phyloP scores from a whole-genome alignment of 2,113 vertebrate genomes.

The Electrona antarctica region DNA sequence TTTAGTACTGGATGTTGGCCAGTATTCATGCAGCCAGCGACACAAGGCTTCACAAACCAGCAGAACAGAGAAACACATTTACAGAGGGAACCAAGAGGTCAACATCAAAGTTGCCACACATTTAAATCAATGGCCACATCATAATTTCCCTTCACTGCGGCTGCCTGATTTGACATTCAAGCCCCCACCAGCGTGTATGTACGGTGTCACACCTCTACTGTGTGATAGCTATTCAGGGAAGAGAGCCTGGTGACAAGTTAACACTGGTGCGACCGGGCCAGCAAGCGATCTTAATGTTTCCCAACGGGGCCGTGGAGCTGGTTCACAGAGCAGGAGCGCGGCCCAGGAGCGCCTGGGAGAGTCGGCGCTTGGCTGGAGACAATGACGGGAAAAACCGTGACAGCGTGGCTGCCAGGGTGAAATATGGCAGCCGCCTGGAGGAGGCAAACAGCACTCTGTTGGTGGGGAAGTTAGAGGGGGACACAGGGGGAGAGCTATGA shows the following conservation, averaged over 20 bases:
- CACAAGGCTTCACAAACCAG: background rate
- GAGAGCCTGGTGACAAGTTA: constrained; percentile 23
- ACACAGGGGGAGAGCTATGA: background rate
- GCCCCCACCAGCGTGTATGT: background rate
- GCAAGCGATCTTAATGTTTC: constrained; percentile 32
- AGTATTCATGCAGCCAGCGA: background rate
- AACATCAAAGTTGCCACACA: background rate
- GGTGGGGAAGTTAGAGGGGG: constrained; percentile 38
- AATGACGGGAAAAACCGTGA: constrained; percentile 81
- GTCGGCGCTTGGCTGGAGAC: constrained; percentile 75
- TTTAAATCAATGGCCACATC: too few species aligned
- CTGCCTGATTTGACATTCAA: background rate
- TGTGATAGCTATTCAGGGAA: constrained; percentile 18
- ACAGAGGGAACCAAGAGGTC: background rate
- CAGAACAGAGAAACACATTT: background rate
- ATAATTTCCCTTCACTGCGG: too few species aligned
- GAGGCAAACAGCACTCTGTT: constrained; percentile 74
- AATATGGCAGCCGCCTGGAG: constrained; percentile 68
- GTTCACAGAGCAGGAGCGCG: constrained; percentile 64
- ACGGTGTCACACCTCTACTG: background rate
- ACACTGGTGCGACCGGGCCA: background rate
- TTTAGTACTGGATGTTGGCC: constrained; percentile 8
- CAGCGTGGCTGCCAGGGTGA: constrained; percentile 59
- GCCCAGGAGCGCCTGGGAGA: constrained; percentile 59
- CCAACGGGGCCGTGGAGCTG: constrained; percentile 16